These are phyloP conservation scores for Mesorhabditis belari DNA, from an alignment of 2,888 invertebrate species.

Conservation along the genomic window DNA sequence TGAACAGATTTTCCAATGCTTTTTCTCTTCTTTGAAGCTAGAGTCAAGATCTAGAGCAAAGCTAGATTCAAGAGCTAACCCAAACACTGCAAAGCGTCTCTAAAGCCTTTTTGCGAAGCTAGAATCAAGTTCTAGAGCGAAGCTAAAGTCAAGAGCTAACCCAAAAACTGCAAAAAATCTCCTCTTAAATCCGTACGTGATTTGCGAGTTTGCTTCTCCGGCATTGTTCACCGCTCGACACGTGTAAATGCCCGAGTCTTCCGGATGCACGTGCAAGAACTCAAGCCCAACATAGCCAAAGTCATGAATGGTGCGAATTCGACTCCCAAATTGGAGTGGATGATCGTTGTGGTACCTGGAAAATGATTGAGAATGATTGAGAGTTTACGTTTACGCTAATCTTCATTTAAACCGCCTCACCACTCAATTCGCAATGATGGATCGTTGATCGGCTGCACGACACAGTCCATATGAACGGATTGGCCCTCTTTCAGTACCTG, in stretches of 20 bases:
- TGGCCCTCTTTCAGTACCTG: constrained; percentile 64
- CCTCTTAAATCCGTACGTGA: constrained; percentile 63
- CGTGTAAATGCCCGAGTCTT: constrained; percentile 56
- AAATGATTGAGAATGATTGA: background rate
- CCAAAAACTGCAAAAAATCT: background rate
- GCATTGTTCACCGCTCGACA: constrained; percentile 54
- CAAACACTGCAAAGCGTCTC: too few species aligned
- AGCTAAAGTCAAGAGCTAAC: too few species aligned
- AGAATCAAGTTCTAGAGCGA: too few species aligned
- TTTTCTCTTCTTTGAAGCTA: too few species aligned
- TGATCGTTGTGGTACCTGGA: constrained; percentile 79
- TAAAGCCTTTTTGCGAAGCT: too few species aligned
- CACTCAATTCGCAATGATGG: constrained; percentile 74
- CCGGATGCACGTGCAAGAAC: constrained; percentile 46
- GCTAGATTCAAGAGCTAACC: too few species aligned
- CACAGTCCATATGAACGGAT: constrained; percentile 65
- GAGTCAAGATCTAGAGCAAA: too few species aligned
- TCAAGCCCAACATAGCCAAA: constrained; percentile 87
- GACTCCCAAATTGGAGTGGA: constrained; percentile 68
- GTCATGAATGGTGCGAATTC: constrained; percentile 92
- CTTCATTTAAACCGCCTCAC: background rate
- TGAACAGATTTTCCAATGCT: too few species aligned
- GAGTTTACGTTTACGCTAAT: background rate
- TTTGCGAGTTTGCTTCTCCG: constrained; percentile 78
- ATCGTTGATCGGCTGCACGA: constrained; percentile 87